phyloP scores from a whole-genome alignment of 2,113 vertebrate species.

The Ceratotherium simum region DNA sequence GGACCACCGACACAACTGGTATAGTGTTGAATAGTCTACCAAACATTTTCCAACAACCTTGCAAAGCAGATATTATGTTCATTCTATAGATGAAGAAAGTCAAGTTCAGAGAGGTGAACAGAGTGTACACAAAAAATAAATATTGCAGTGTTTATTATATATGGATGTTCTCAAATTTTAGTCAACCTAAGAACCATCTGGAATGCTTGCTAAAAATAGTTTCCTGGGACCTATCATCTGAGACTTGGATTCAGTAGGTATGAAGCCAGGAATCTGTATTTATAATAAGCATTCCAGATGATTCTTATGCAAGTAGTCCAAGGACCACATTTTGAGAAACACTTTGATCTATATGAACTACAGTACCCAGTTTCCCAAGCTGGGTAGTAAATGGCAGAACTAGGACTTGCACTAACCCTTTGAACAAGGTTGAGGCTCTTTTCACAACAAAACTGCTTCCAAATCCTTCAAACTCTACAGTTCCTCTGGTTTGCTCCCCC shows the following conservation, averaged over 20 bases:
- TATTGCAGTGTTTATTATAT: background rate
- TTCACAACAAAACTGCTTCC: slow-evolving; percentile 40
- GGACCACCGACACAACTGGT: background rate
- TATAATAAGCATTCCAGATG: background rate
- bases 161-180: background rate
- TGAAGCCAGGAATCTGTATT: slow-evolving; percentile 1
- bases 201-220: slow-evolving; percentile 46
- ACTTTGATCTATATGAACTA: background rate
- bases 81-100: background rate
- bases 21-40: background rate
- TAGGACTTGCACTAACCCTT: background rate
- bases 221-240: background rate
- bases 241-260: background rate
- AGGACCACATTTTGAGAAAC: slow-evolving; percentile 15
- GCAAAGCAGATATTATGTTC: background rate
- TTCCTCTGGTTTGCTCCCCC: slow-evolving; percentile 11
- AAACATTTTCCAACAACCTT: background rate
- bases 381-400: background rate
- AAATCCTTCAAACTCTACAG: slow-evolving; percentile 6
- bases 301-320: slow-evolving; percentile 2
- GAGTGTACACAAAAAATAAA: slow-evolving; percentile 26
- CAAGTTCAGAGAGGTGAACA: slow-evolving; percentile 28
- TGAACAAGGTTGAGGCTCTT: slow-evolving; percentile 42
- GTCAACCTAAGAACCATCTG: slow-evolving; percentile 16
- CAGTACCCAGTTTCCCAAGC: background rate